Evolutionary conservation across 2,888 invertebrate species (phyloP).

Genomic region (Acleris holmiana): DNA sequence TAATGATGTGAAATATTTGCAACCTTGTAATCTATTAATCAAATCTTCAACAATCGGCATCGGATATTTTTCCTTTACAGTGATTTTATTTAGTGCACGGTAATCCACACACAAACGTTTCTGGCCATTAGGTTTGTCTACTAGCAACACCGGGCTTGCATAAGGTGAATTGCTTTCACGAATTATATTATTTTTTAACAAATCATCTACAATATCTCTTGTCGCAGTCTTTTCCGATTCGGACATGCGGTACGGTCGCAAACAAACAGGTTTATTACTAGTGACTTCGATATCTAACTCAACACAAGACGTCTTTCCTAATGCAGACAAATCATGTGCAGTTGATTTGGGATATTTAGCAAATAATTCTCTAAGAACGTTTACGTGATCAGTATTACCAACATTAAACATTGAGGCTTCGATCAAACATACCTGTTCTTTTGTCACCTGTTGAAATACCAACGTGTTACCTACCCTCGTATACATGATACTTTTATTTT

Average conservation of each 20-base stretch:
- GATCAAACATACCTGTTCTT: not conserved
- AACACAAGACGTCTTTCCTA: conserved; percentile 39
- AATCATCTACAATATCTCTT: conserved; percentile 33
- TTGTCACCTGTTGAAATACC: conserved; percentile 26
- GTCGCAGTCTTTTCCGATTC: conserved; percentile 32
- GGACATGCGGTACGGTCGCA: conserved; percentile 40
- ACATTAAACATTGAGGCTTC: conserved; percentile 1
- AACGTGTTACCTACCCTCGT: conserved; percentile 35
- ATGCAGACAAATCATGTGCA: conserved; percentile 32
- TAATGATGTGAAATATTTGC: conserved; percentile 16
- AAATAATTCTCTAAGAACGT: conserved; percentile 31
- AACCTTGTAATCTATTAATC: conserved; percentile 3
- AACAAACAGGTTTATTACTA: conserved; percentile 37
- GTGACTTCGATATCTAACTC: no score
- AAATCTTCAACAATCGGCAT: conserved; percentile 9
- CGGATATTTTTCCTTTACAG: conserved; percentile 1
- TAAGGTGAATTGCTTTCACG: conserved; percentile 32
- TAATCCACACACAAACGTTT: no score
- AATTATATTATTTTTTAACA: conserved; percentile 32
- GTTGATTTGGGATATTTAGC: conserved; percentile 36
- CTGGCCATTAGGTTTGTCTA: conserved; percentile 5
- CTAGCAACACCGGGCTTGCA: conserved; percentile 26
- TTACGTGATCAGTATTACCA: not conserved
- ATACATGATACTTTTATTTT: conserved; percentile 40
- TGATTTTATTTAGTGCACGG: conserved; percentile 1